phyloP scores from a whole-genome alignment of 2,113 vertebrate genomes.

The Rhynchomys soricoides region DNA sequence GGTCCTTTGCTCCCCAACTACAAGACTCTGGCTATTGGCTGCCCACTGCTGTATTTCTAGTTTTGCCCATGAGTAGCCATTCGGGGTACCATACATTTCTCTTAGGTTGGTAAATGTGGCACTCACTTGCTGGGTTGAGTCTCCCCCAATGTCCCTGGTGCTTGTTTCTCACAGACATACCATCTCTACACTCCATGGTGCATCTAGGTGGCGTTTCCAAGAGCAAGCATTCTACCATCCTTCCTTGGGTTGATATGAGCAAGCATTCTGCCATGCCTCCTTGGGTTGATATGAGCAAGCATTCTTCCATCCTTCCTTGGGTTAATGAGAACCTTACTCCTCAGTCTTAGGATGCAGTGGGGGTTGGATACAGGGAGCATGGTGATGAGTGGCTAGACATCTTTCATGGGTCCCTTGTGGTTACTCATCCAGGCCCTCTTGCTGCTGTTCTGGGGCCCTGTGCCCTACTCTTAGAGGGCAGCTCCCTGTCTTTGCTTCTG shows the following conservation, averaged over 20 bases:
- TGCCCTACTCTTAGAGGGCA: background rate
- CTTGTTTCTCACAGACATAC: background rate
- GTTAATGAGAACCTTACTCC: background rate
- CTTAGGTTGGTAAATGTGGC: background rate
- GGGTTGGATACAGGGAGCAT: background rate
- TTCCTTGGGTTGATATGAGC: background rate
- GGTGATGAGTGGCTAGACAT: no score
- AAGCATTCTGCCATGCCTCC: background rate
- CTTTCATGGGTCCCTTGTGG: background rate
- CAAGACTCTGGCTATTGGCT: background rate
- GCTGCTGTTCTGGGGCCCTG: no score
- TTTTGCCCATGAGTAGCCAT: background rate
- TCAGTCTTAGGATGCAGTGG: background rate
- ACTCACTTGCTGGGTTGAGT: background rate
- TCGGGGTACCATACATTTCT: background rate
- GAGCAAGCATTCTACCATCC: background rate
- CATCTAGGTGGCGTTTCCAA: background rate
- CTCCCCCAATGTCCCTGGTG: background rate
- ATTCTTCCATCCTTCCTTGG: background rate
- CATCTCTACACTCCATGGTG: background rate
- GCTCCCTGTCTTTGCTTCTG: background rate
- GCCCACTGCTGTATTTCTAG: background rate
- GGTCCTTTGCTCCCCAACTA: background rate
- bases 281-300: background rate
- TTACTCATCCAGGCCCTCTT: background rate